phyloP scores from a whole-genome alignment of 2,113 vertebrate genomes.

The Camelus dromedarius region DNA sequence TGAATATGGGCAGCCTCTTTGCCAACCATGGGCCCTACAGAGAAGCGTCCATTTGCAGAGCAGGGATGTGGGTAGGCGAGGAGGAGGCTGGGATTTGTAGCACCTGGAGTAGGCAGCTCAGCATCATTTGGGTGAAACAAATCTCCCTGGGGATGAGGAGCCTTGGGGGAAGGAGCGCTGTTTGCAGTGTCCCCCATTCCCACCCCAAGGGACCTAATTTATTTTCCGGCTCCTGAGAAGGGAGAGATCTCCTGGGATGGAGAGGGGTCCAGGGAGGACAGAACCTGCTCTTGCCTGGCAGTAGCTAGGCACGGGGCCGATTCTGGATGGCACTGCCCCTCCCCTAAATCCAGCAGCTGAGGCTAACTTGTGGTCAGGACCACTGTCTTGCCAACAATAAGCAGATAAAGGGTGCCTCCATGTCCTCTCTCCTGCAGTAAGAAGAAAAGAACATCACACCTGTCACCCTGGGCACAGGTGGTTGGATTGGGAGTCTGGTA shows the following conservation, averaged over 20 bases:
- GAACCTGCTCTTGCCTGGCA: conserved; percentile 48
- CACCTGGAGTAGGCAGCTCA: conserved; percentile 19
- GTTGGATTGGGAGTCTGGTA: background rate
- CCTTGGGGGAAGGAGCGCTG: conserved; percentile 48
- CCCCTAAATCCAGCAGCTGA: background rate
- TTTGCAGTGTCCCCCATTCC: conserved; percentile 64
- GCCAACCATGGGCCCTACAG: background rate
- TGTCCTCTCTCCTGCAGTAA: background rate
- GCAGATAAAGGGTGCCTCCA: background rate
- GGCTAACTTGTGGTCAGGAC: background rate
- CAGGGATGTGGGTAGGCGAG: background rate
- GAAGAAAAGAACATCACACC: background rate
- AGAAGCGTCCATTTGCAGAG: background rate
- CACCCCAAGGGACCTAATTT: conserved; percentile 76
- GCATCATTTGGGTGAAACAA: conserved; percentile 49
- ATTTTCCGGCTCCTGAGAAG: conserved; percentile 72
- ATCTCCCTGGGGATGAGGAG: conserved; percentile 16
- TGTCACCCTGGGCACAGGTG: background rate
- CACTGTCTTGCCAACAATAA: background rate
- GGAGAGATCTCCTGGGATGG: conserved; percentile 45
- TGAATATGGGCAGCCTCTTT: background rate
- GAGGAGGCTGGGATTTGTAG: background rate
- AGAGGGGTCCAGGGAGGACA: background rate
- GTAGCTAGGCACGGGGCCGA: background rate
- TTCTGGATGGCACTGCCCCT: background rate